Base-by-base conservation (phyloP, 2,797 vertebrate genomes). In the Pelochelys cantorii region DNA sequence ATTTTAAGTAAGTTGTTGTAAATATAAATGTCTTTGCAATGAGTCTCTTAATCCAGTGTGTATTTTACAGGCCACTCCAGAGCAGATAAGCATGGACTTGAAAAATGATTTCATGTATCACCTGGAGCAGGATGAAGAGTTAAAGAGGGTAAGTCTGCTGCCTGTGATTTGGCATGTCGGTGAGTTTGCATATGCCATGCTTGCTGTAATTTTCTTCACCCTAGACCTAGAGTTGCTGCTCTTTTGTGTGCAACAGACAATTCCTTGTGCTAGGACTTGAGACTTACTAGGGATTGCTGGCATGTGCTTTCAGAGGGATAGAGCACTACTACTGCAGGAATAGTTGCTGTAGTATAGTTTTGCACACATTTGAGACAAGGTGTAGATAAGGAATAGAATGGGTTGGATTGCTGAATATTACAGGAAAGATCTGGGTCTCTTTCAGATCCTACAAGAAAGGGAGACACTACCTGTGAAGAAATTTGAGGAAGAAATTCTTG, bases 31-130 rank as follows among this genome's bases (percentile, higher is more conserved):
- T 57, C 17, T 88, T 29, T 48, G 2, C 92, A 84, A 80, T 37
- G 77, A 29, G 53, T 83, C 10, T 87, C 83, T 78, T 79, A 71
- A 52, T 6, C 11, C 15, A 52, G 37, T 79, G 5, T 87, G 91
- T 81, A 79, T 74, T 93, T 96, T 94, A 2, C 83, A 99, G 99
- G 99, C 99, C 87, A 98, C 98, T 6, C 98, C 99, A 13, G 99
- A 99, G 96, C 99, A 99, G 97, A 99, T 99, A 97, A 99, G 98
- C 78, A 17, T 86, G 25, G 99, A 99, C 80, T 97, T 99, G 84
- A 98, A 98, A 54, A 96, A 95, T 20, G 99, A 99, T 87, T 97
- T 99, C 87, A 93, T 97, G 96, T 98, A 98, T 93, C 99, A 98
- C 54, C 88, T 99, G 95, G 98, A 99, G 14, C 97, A 99, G 1